Evolutionary conservation across 2,797 vertebrate genomes (phyloP), one percentile per base, ranked within the genome.

Genomic region (Sebastes hubbsi): DNA sequence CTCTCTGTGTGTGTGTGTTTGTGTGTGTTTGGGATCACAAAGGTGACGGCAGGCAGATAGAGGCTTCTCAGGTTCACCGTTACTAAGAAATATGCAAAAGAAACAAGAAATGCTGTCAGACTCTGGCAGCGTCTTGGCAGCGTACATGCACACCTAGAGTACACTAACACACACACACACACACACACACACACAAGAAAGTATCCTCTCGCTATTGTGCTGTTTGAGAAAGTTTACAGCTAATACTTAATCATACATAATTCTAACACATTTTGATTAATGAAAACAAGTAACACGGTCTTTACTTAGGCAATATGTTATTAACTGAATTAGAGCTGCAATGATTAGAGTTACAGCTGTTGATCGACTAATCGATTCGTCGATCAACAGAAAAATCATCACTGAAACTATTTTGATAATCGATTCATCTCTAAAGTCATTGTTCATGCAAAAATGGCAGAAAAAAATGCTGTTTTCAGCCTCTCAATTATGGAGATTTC

Each of bases 91-190:
- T 91, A 88, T 88, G 90, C 80, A 92, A 79, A 89, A 81, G 65
- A 89, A 90, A 85, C 80, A 88, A 77, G 77, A 76, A 84, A 69
- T 80, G 38, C 79, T 90, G 87, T 88, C 91, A 91, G 24, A 67
- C 42, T 71, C 10, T 87, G 76, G 84, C 81, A 88, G 78, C 18
- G 10, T 80, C 61, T 80, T 32, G 46, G 20, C 20, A 52, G 46
- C 46, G 61, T 68, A 58, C 59, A 55, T 76, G 65, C 70, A 67
- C 59, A 16, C 52, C 20, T 52, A 7, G 14, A 64, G 74, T 14
- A 64, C 59, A 68, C 49, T 27, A 42, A 70, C 24, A 59, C 49
- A 70, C 24, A 59, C 49, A 62, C 32, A 67, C 24, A 59, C 49
- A 46, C 49, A 46, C 59, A 62, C 29, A 61, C 29, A 54, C 54